phyloP scores from a whole-genome alignment of 1,140 invertebrate species.

The Drosophila pachea region DNA sequence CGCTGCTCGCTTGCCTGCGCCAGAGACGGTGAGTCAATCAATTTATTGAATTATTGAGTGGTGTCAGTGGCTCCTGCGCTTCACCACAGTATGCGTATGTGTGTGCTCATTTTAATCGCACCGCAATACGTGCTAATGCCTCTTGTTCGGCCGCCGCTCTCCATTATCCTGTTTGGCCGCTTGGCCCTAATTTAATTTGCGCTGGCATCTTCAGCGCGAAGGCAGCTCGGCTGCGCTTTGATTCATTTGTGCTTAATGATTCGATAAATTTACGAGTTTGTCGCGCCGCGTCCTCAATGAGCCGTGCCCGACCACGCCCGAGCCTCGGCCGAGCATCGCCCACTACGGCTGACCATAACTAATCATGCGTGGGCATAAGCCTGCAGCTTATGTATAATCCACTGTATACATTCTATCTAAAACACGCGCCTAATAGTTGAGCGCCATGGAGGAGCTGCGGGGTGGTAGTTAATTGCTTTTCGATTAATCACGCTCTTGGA shows the following conservation, averaged over 20 bases:
- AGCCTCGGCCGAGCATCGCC: neutral
- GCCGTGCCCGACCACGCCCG: slow-evolving; percentile 35
- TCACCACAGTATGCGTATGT: neutral
- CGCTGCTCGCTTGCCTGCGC: slow-evolving; percentile 82
- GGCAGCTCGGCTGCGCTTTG: slow-evolving; percentile 26
- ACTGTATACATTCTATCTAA: slow-evolving; percentile 31
- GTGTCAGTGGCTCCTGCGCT: slow-evolving; percentile 26
- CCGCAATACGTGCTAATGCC: slow-evolving; percentile 48
- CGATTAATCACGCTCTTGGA: slow-evolving; percentile 51
- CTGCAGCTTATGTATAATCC: slow-evolving; percentile 52
- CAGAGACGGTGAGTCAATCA: slow-evolving; percentile 79
- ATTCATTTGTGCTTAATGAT: slow-evolving; percentile 66
- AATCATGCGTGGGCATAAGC: slow-evolving; percentile 53
- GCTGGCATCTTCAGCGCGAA: slow-evolving; percentile 34
- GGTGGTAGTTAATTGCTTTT: slow-evolving; percentile 57
- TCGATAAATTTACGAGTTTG: slow-evolving; percentile 65
- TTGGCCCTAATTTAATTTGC: slow-evolving; percentile 46
- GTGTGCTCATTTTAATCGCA: slow-evolving; percentile 39
- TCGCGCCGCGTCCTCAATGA: slow-evolving; percentile 51
- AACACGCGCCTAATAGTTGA: slow-evolving; percentile 27
- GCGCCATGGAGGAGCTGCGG: neutral
- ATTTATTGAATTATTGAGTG: slow-evolving; percentile 71
- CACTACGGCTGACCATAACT: slow-evolving; percentile 34
- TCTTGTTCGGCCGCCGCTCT: slow-evolving; percentile 9
- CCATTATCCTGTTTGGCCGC: slow-evolving; percentile 16